Base-by-base conservation (phyloP, 2,797 vertebrate species). In the Danio choprae region DNA sequence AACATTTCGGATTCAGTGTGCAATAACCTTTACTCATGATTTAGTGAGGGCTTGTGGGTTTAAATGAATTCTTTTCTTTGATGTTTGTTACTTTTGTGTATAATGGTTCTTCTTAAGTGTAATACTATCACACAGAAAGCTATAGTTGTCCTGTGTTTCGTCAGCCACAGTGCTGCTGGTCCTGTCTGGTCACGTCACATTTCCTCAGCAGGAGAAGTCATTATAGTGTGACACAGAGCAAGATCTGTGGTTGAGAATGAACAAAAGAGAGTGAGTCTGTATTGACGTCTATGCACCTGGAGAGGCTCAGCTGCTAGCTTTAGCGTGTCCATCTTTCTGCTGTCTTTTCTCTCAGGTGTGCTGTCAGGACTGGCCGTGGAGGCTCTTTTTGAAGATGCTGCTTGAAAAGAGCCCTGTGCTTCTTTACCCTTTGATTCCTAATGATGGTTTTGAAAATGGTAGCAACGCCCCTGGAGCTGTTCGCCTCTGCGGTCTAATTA, bases 321-420 rank as follows among this genome's bases (percentile, higher is more conserved):
- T 40, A 50, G 41, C 22, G 58, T 72, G 29, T 71, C 59, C 48
- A 51, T 69, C 63, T 63, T 67, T 22, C 36, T 79, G 36, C 79
- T 70, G 75, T 83, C 83, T 82, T 20, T 55, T 60, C 62, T 81
- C 84, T 87, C 79, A 75, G 84, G 68, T 83, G 84, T 38, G 48
- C 84, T 83, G 80, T 77, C 81, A 68, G 79, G 36, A 74, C 10
- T 40, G 48, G 13, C 55, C 38, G 59, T 44, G 22, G 16, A 58
- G 20, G 43, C 18, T 76, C 43, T 79, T 82, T 87, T 89, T 89
- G 79, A 87, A 81, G 86, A 63, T 83, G 55, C 65, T 15, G 79
- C 63, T 76, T 89, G 79, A 87, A 86, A 85, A 77, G 81, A 64
- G 74, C 72, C 73, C 46, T 16, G 46, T 58, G 78, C 81, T 74